These are phyloP conservation scores for Gallinago jamesoni DNA, from an alignment of 2,113 vertebrate genomes.

Conservation along the genomic window DNA sequence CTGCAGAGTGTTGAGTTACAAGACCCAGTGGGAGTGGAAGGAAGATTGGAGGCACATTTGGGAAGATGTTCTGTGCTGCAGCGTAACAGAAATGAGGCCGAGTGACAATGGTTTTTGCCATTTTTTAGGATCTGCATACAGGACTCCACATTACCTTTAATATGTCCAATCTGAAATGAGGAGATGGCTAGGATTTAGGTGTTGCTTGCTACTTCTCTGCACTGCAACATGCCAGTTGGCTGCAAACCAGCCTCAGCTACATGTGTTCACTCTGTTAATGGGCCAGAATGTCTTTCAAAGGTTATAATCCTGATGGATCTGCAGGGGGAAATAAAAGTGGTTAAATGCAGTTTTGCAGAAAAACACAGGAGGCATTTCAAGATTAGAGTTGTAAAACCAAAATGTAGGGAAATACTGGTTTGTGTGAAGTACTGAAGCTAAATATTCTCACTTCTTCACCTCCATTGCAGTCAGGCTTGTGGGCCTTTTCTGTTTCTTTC, in stretches of 20 bases:
- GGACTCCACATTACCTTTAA: not conserved
- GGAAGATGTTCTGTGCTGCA: not conserved
- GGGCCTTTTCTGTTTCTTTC: not conserved
- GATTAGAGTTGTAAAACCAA: not conserved
- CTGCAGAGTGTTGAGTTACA: not conserved
- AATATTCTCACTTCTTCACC: not conserved
- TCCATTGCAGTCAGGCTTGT: not conserved
- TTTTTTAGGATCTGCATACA: not conserved
- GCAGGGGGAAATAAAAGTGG: not conserved
- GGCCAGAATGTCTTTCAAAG: not conserved
- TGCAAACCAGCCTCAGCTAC: not conserved
- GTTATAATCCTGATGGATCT: not conserved
- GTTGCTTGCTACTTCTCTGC: not conserved
- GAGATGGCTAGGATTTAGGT: not conserved
- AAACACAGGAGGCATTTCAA: not conserved
- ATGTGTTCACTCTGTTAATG: not conserved
- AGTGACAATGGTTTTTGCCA: not conserved
- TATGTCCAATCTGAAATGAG: not conserved
- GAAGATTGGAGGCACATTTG: accelerated
- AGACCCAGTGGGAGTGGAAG: not conserved
- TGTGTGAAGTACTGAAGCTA: not conserved
- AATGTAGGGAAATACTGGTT: not conserved
- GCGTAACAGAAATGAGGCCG: not conserved
- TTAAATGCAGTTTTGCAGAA: not conserved
- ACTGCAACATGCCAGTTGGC: not conserved